Base-by-base conservation (phyloP, 2,888 invertebrate genomes). In the Amiota communis region DNA sequence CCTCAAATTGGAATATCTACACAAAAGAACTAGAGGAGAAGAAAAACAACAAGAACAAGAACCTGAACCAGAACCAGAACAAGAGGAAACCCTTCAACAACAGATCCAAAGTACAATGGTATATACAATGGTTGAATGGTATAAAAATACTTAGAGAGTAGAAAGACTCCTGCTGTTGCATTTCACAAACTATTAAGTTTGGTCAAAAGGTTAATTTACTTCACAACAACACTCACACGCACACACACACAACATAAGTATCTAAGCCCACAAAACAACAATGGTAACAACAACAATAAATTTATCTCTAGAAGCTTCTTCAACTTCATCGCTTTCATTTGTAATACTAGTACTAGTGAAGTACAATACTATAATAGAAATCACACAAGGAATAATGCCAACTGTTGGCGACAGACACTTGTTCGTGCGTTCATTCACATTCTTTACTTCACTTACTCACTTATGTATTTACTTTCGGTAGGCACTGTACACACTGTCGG, bases 161-260 rank as follows among this genome's bases (percentile, higher is more conserved):
- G 8, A 36, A 36, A 6, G 36, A 6, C 63, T 20, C 36, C 63
- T 63, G 63, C 63, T 63, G 63, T 63, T 63, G 63, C 63, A 63
- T 63, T 63, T 63, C 63, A 59, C 59, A 63, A 63, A 63, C 63
- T 63, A 36, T 63, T 23, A 63, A 63, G 63, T 63, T 63, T 36
- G 63, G 63, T 63, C 63, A 63, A 63, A 36, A 63, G 63, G 63
- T 63, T 63, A 63, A 63, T 63, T 63, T 63, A 63, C 36, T 63
- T n/a, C 53, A 53, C 53, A 53, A n/a, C 53, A 53, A 53, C 53
- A 53, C 1, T 12, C 4, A 53, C 13, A n/a, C 1, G 4, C 4
- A n/a, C 53, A 53, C 4, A 12, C 4, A 53, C 53, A 53, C 4
- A 36, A 36, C 36, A 36, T 6, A 36, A 36, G 6, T 36, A 36